Evolutionary conservation across 2,888 invertebrate species (phyloP).

Genomic region (Tortricodes alternella): DNA sequence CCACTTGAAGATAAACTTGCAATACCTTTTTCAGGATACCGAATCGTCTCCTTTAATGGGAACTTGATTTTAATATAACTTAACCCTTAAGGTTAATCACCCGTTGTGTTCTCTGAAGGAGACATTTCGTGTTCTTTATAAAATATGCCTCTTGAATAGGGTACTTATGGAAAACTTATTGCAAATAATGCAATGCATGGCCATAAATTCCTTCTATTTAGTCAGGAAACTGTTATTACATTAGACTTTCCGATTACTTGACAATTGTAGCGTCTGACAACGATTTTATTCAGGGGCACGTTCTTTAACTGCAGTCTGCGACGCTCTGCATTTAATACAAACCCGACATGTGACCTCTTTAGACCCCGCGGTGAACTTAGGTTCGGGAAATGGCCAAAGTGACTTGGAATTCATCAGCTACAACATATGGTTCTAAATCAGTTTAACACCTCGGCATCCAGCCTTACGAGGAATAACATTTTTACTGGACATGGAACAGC

Average conservation of each 20-base stretch:
- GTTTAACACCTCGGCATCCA: too few relatives aligned
- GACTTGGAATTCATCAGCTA: too few relatives aligned
- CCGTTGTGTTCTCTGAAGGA: constrained; percentile 1
- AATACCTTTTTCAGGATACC: constrained; percentile 19
- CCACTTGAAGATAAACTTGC: constrained; percentile 19
- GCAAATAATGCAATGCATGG: neutral
- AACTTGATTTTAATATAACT: constrained; percentile 27
- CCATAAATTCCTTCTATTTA: neutral
- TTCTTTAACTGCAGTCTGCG: too few relatives aligned
- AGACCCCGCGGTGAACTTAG: too few relatives aligned
- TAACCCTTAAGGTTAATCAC: constrained; percentile 20
- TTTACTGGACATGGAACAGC: too few relatives aligned
- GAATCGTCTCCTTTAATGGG: constrained; percentile 19
- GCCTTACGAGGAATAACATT: too few relatives aligned
- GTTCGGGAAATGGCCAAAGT: too few relatives aligned
- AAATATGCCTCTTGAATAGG: neutral
- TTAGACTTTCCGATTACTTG: neutral
- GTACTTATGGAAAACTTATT: neutral
- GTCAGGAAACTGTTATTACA: neutral
- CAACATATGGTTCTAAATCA: too few relatives aligned
- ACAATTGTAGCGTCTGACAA: too few relatives aligned
- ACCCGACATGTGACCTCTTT: too few relatives aligned
- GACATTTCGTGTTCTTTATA: neutral
- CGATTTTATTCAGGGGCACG: too few relatives aligned
- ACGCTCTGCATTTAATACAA: too few relatives aligned